Conservation (phyloP, 2,113 vertebrate genomes). For the Lota lota region DNA sequence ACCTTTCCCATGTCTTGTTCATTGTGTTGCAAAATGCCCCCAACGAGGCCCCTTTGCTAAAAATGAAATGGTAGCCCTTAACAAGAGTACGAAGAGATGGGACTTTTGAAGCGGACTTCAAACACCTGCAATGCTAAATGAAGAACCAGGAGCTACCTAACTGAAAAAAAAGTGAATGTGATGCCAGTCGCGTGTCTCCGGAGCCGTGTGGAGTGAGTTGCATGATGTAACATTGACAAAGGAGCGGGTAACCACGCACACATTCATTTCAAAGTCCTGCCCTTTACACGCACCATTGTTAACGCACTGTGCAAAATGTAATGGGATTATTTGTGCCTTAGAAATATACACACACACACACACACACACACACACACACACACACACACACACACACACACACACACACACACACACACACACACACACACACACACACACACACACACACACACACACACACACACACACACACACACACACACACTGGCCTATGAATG, state of each 20-base stretch:
- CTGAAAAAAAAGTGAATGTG: constrained; percentile 29
- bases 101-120: not conserved
- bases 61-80: too few relatives aligned
- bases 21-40: not conserved
- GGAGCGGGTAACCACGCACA: constrained; percentile 62
- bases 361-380: too few relatives aligned
- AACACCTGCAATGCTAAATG: constrained; percentile 53
- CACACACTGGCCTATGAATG: not conserved
- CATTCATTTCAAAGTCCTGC: constrained; percentile 34
- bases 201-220: constrained; percentile 62
- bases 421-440: too few relatives aligned
- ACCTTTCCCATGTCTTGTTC: not conserved
- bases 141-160: constrained; percentile 22
- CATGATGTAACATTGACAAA: constrained; percentile 74
- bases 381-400: too few relatives aligned
- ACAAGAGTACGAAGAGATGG: too few relatives aligned
- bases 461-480: too few relatives aligned
- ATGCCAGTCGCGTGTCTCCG: constrained; percentile 2
- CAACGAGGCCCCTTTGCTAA: too few relatives aligned
- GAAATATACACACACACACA: not conserved
- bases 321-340: constrained; percentile 2
- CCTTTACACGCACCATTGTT: constrained; percentile 19
- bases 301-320: not conserved
- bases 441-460: too few relatives aligned
- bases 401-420: too few relatives aligned